Evolutionary conservation across 2,888 invertebrate species (phyloP), one percentile per base, ranked within the genome.

Genomic region (Calliphora vomitoria): DNA sequence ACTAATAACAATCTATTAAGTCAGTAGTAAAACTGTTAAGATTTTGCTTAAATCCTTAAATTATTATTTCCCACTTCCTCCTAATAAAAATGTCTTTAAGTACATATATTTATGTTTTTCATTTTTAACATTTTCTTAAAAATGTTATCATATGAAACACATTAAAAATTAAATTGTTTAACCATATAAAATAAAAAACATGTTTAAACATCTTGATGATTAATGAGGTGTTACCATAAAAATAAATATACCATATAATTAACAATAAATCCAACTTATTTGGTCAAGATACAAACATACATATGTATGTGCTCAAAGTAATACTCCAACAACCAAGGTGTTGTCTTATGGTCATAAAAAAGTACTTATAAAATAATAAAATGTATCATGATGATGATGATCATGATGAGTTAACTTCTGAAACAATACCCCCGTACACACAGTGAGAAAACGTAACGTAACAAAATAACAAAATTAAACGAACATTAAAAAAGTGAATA

Each of bases 311-410:
- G 13, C 4, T 25, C 44, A 55, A 68, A 18, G 5, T n/a, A 60
- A 31, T 38, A 60, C 25, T 35, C 44, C n/a, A 58, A 82, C 38
- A 81, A 82, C 66, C 66, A 82, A 79, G 85, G 87, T 87, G 78
- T 85, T 85, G 60, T 78, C 66, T 75, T 62, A 82, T 75, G 87
- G 82, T 80, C 69, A 82, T 87, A 82, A 87, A 85, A 87, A 87
- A 85, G 82, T 87, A 82, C 87, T 87, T 87, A 85, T 85, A 87
- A 82, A 85, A 82, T 85, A 87, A 85, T 85, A 87, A 87, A 87
- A 85, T 79, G 44, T 68, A 44, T 53, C 53, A 79, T 60, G 62
- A 71, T 18, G 62, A 71, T 18, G 69, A 71, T 60, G 41, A 71
- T 68, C 47, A 82, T 60, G 53, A 64, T 53, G 72, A 82, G 64